phyloP scores from a whole-genome alignment of 2,113 vertebrate species.

The Notechis scutatus region DNA sequence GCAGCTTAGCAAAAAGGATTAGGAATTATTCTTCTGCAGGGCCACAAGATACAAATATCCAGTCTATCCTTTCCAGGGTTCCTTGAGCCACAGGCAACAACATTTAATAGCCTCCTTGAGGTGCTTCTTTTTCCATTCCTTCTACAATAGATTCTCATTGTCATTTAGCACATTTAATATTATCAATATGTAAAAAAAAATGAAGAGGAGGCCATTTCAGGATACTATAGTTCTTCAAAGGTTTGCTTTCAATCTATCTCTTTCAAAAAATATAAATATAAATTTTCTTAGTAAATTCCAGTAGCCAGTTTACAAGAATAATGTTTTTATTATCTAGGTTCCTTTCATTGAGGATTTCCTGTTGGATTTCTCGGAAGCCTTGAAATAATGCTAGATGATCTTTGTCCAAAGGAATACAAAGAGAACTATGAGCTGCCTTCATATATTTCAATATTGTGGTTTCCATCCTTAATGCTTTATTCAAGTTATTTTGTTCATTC shows the following conservation, averaged over 20 bases:
- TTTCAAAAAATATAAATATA: background rate
- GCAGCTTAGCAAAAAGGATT: background rate
- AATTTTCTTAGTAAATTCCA: background rate
- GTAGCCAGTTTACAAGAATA: background rate
- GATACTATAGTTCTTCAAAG: background rate
- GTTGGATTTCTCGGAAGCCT: background rate
- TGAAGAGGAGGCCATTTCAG: background rate
- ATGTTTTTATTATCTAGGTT: background rate
- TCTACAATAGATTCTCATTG: background rate
- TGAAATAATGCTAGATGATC: background rate
- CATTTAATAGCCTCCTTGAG: background rate
- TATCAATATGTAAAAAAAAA: background rate
- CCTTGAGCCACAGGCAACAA: background rate
- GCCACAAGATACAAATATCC: background rate
- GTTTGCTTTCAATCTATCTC: background rate
- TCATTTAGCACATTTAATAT: background rate
- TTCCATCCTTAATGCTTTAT: constrained; percentile 41
- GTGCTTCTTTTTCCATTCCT: background rate
- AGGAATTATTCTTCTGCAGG: background rate
- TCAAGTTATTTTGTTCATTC: constrained; percentile 27
- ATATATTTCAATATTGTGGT: constrained; percentile 28
- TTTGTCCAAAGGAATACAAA: background rate
- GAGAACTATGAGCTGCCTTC: background rate
- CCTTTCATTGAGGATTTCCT: background rate
- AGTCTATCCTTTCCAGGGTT: background rate